Base-by-base conservation (phyloP, 1,140 invertebrate genomes). In the Drosophila malerkotliana region DNA sequence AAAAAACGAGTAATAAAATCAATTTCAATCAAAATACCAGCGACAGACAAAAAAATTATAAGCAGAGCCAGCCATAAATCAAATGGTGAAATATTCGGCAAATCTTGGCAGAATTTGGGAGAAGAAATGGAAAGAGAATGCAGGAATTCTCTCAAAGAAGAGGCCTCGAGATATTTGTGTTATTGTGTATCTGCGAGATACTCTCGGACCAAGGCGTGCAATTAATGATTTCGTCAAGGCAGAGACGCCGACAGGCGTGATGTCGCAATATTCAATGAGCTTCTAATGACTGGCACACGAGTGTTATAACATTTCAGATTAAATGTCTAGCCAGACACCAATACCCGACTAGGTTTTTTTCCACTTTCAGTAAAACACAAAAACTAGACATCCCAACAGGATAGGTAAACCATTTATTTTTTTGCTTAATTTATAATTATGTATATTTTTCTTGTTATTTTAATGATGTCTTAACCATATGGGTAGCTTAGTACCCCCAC, bases 231-330 rank as follows among this genome's bases (percentile, higher is more conserved):
- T 72, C 45, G 61, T 61, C 56, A 57, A 51, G 15, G 39, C n/a
- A 18, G 15, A 44, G 14, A 4, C 39, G 14, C 3, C 12, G 39
- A 41, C 59, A 49, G 58, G 77, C 77, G 77, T 79, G 77, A 80
- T 79, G 77, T 79, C 77, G 77, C 77, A 80, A 79, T 79, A 79
- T 75, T 69, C 79, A 82, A 82, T 82, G 62, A 64, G 79, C 79
- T 82, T 73, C 73, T 82, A 82, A 77, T 82, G 79, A 81, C 73
- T 77, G 55, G 68, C 79, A 73, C 68, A 82, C 73, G 68, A 74
- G 77, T 49, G 63, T 69, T 74, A 49, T 34, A 59, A 34, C 72
- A 39, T 44, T 49, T 59, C 34, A 69, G 67, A 69, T 69, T 69
- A 69, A 69, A 69, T 69, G 67, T 69, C 67, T 69, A 69, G 67